Conservation (phyloP, 2,888 invertebrate genomes). For the Nebria salina region DNA sequence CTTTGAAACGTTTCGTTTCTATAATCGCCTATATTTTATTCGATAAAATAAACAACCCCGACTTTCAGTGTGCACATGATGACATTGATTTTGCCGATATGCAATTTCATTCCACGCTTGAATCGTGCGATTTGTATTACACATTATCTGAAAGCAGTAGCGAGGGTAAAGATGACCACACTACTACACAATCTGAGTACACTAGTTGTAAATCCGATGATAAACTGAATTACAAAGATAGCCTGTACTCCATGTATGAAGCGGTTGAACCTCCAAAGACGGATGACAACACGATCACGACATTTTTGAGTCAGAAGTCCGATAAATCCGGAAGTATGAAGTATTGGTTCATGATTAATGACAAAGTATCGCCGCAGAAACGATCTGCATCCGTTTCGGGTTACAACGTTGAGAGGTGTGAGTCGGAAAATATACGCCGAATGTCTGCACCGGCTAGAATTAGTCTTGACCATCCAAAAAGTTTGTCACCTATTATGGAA, state of each 20-base stretch:
- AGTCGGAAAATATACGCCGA: conserved; percentile 20
- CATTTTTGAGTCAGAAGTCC: conserved; percentile 26
- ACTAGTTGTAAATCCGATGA: not conserved
- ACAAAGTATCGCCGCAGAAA: conserved; percentile 16
- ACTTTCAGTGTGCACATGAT: conserved; percentile 40
- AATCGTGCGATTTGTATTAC: conserved; percentile 24
- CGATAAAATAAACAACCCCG: conserved; percentile 42
- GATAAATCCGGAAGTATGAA: conserved; percentile 29
- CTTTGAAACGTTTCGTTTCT: conserved; percentile 17
- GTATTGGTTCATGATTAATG: conserved; percentile 38
- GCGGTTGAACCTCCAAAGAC: not conserved
- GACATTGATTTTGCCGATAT: conserved; percentile 21
- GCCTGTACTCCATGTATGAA: not conserved
- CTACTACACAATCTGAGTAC: not conserved
- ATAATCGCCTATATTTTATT: conserved; percentile 35
- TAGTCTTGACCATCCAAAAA: not conserved
- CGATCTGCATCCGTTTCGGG: not conserved
- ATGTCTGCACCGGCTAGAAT: conserved; percentile 33
- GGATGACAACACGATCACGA: conserved; percentile 28
- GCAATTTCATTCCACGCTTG: conserved; percentile 24
- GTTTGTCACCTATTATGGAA: conserved; percentile 57
- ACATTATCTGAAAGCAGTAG: conserved; percentile 36
- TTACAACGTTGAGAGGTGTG: not conserved
- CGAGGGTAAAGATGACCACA: conserved; percentile 6
- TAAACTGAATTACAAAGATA: not conserved